Base-by-base conservation (phyloP, 2,888 invertebrate species). In the Lissonota sp. region DNA sequence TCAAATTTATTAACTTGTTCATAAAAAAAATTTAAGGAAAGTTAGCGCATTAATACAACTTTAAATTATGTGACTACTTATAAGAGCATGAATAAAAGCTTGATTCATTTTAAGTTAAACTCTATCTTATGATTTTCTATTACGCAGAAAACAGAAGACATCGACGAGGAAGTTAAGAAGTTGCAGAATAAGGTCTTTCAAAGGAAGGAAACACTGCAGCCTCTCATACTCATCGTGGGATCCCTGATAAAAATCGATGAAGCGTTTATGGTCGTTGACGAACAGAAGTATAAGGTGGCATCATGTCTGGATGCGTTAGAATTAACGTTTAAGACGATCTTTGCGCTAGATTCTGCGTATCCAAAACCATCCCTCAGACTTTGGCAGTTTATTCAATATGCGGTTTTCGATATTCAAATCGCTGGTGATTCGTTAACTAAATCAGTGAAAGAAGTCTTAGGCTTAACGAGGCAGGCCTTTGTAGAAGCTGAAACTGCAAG, bases 291-390 rank as follows among this genome's bases (percentile, higher is more conserved):
- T 63, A 39, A 73, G 42, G 63, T 53, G 12, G 40, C 51, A 14
- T 71, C 71, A 8, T 71, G 58, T 57, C 44, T 70, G 26, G 42
- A 71, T 42, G 71, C 42, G 16, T 46, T 63, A 63, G 73, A 73
- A 12, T 63, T 63, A 53, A 64, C 64, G 37, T 49, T 73, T 12
- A 73, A 63, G 63, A 16, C 63, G 16, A 63, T 73, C 10, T 73
- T 73, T 44, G 62, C 53, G 14, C 55, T 73, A 26, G 73, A 73
- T 42, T 73, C 62, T 64, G 51, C 55, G 40, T 73, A 64, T 8
- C 63, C 73, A 40, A 73, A 53, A 63, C 63, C 73, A 39, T 73
- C 73, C 51, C 58, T 26, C n/a, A 58, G 60, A 44, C 71, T 71
- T 39, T 71, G 60, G 58, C 71, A 71, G 60, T 71, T 60, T 49